Conservation (phyloP, 2,888 invertebrate genomes). For the Drosophila kuntzei region DNA sequence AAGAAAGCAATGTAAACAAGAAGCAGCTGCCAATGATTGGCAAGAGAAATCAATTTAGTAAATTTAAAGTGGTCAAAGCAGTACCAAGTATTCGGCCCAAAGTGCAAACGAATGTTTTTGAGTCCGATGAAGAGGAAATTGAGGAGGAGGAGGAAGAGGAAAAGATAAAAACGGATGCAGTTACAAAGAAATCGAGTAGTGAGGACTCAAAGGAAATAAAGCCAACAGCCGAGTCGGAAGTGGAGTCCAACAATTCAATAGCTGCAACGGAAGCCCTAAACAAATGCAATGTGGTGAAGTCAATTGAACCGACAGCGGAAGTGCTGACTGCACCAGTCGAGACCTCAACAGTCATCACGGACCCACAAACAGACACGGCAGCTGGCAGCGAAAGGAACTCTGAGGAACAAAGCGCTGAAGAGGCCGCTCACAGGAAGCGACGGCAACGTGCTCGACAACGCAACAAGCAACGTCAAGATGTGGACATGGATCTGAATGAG, state of each 20-base stretch:
- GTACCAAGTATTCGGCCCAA: conserved; percentile 44
- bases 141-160: conserved; percentile 58
- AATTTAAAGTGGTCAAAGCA: conserved; percentile 78
- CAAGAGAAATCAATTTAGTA: conserved; percentile 84
- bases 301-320: conserved; percentile 33
- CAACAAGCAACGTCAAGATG: conserved; percentile 81
- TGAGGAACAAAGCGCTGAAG: conserved; percentile 26
- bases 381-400: conserved; percentile 2
- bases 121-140: conserved; percentile 73
- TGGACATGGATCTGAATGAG: conserved; percentile 84
- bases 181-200: conserved; percentile 23
- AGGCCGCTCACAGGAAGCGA: conserved; percentile 63
- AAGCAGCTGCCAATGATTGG: conserved; percentile 86
- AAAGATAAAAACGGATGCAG: conserved; percentile 22
- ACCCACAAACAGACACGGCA: background rate
- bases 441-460: conserved; percentile 82
- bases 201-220: conserved; percentile 20
- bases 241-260: conserved; percentile 15
- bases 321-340: conserved; percentile 7
- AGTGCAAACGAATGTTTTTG: conserved; percentile 59
- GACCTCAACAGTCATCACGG: background rate
- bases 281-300: conserved; percentile 19
- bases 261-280: conserved; percentile 31
- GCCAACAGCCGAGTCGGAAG: conserved; percentile 29
- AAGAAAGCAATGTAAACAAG: conserved; percentile 28